Percentiles rank a stretch among this genome's conserved stretches.
Conservation (phyloP, 2,888 invertebrate genomes). For the Patella caerulea region DNA sequence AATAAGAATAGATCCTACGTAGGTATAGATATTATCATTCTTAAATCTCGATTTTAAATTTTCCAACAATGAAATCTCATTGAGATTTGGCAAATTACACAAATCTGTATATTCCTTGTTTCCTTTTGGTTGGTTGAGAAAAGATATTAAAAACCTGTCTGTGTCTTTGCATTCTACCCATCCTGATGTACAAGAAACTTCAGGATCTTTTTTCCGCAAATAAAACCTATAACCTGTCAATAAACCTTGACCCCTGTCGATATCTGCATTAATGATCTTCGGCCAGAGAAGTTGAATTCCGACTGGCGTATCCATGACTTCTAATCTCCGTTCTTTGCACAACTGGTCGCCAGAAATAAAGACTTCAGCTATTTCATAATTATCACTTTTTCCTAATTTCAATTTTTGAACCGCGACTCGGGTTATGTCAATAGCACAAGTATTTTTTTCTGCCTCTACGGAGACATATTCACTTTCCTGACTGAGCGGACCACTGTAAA, state of each 20-base stretch:
- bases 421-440: conserved; percentile 76
- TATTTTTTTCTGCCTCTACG: conserved; percentile 64
- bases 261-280: conserved; percentile 52
- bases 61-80: conserved; percentile 91
- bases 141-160: conserved; percentile 92
- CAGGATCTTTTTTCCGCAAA: conserved; percentile 83
- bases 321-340: conserved; percentile 91
- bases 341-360: conserved; percentile 89
- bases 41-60: conserved; percentile 88
- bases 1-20: conserved; percentile 94
- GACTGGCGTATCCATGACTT: conserved; percentile 77
- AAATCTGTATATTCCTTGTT: conserved; percentile 95
- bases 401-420: conserved; percentile 54
- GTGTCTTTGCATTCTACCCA: conserved; percentile 83
- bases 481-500: conserved; percentile 61
- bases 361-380: conserved; percentile 77
- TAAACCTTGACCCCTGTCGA: conserved; percentile 45
- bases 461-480: conserved; percentile 57
- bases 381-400: conserved; percentile 36
- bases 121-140: conserved; percentile 87
- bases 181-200: conserved; percentile 44
- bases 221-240: conserved; percentile 80
- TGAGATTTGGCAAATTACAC: conserved; percentile 94
- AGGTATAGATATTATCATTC: conserved; percentile 95
- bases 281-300: conserved; percentile 74